These are phyloP conservation scores for Cetonia aurata DNA, from an alignment of 2,888 invertebrate genomes.

Conservation along the genomic window DNA sequence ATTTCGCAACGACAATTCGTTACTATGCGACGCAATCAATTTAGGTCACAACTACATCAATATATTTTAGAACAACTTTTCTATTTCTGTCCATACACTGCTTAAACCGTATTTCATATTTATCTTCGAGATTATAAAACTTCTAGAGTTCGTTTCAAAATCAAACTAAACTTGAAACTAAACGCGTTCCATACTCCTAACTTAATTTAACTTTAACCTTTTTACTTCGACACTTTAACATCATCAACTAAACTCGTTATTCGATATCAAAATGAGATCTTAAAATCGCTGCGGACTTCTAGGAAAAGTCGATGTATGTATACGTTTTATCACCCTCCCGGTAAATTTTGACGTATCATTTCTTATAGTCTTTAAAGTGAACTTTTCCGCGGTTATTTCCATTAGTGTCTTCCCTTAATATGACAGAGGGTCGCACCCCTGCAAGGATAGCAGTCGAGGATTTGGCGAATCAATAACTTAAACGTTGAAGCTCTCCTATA, in stretches of 20 bases:
- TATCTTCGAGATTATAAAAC: too few relatives aligned
- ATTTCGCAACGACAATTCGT: too few relatives aligned
- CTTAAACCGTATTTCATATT: too few relatives aligned
- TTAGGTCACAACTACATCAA: too few relatives aligned
- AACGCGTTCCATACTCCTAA: background rate
- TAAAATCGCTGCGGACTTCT: background rate
- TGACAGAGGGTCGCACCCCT: slow-evolving; percentile 2
- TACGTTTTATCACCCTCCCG: slow-evolving; percentile 2
- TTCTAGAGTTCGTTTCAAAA: too few relatives aligned
- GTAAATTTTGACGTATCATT: background rate
- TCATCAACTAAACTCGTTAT: too few relatives aligned
- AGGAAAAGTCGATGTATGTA: background rate
- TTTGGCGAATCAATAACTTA: slow-evolving; percentile 3
- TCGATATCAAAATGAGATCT: background rate
- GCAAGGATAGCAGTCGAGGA: background rate
- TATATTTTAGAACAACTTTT: too few relatives aligned
- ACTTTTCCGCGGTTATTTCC: background rate
- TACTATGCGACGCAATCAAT: too few relatives aligned
- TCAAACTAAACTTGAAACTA: too few relatives aligned
- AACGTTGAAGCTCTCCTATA: background rate
- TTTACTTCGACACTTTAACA: too few relatives aligned
- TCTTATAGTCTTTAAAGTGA: background rate
- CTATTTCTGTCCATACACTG: too few relatives aligned
- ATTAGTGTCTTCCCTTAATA: background rate
- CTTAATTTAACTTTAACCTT: background rate